phyloP scores from a whole-genome alignment of 2,797 vertebrate genomes.

The Holocentrus rufus region DNA sequence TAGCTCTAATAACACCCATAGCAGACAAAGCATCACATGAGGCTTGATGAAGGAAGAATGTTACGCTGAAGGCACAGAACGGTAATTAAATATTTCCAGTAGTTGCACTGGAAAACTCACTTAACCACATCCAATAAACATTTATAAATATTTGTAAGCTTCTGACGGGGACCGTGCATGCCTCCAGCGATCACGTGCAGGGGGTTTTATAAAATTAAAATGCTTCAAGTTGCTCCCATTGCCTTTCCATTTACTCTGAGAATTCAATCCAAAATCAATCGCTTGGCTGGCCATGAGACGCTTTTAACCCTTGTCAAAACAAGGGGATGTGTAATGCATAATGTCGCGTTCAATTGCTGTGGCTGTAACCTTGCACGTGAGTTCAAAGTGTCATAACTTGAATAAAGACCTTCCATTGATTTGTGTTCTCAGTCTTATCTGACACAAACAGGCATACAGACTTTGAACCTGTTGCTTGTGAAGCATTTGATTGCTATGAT shows the following conservation, averaged over 20 bases:
- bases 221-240: slow-evolving; percentile 56
- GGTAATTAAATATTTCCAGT: slow-evolving; percentile 37
- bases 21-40: slow-evolving; percentile 10
- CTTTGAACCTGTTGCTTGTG: slow-evolving; percentile 15
- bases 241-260: slow-evolving; percentile 67
- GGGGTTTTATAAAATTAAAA: slow-evolving; percentile 57
- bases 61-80: slow-evolving; percentile 20
- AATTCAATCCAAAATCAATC: slow-evolving; percentile 71
- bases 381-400: slow-evolving; percentile 67
- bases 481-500: background rate
- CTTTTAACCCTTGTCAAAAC: slow-evolving; percentile 69
- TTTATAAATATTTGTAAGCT: slow-evolving; percentile 10
- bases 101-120: slow-evolving; percentile 14
- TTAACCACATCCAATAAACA: slow-evolving; percentile 37
- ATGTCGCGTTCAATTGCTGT: slow-evolving; percentile 59
- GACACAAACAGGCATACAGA: slow-evolving; percentile 6
- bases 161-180: slow-evolving; percentile 24
- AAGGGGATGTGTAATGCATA: slow-evolving; percentile 47
- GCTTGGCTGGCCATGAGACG: slow-evolving; percentile 43
- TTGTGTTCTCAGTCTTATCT: slow-evolving; percentile 54
- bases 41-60: slow-evolving; percentile 11
- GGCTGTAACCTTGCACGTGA: slow-evolving; percentile 67
- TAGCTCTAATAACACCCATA: slow-evolving; percentile 14
- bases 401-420: slow-evolving; percentile 68
- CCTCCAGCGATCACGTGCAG: slow-evolving; percentile 7